phyloP scores from a whole-genome alignment of 2,888 invertebrate species.

The Parasteatoda lunata region DNA sequence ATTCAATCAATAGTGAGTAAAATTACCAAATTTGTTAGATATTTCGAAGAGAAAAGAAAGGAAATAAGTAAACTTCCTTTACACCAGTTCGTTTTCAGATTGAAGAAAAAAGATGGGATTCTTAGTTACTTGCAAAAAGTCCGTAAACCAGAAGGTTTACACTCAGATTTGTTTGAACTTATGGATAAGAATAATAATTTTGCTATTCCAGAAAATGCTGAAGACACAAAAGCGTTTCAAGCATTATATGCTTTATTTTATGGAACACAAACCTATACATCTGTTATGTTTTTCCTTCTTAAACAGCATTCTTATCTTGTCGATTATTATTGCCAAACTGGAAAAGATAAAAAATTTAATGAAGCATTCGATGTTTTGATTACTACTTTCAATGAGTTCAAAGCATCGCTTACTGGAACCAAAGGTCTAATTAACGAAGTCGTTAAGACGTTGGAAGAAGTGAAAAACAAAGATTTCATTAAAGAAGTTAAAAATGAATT shows the following conservation, averaged over 20 bases:
- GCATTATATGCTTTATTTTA: background rate
- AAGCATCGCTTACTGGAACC: background rate
- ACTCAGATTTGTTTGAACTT: background rate
- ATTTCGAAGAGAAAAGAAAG: background rate
- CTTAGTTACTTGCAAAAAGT: background rate
- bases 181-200: background rate
- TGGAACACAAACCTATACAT: background rate
- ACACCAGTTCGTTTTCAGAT: background rate
- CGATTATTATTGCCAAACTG: background rate
- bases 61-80: background rate
- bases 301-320: background rate
- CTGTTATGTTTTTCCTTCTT: conserved; percentile 4
- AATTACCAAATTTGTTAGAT: background rate
- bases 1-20: background rate
- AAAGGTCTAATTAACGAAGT: background rate
- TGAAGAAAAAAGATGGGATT: background rate
- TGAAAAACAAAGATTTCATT: background rate
- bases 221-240: background rate
- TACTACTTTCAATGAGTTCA: background rate
- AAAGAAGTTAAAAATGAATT: background rate
- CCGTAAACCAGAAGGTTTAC: background rate
- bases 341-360: background rate
- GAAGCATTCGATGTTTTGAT: background rate
- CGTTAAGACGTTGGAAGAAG: background rate
- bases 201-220: conserved; percentile 2